Evolutionary conservation across 1,140 invertebrate genomes (phyloP).

Genomic region (Leptoteleia sp.): DNA sequence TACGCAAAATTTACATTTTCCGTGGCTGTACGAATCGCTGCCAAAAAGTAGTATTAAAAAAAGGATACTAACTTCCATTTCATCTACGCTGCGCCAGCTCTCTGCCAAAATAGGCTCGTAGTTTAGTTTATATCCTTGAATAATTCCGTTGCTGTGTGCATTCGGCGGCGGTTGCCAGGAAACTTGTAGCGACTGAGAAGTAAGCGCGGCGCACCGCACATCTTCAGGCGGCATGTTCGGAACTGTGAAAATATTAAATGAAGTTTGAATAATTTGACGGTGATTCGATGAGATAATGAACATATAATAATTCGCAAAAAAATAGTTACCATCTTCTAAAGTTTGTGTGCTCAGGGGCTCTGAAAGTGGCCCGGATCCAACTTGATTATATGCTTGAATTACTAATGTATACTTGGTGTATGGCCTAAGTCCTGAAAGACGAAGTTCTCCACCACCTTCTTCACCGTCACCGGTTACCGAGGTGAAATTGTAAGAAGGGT

Average conservation of each 20-base stretch:
- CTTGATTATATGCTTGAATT: constrained; percentile 92
- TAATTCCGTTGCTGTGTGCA: constrained; percentile 88
- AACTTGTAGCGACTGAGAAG: constrained; percentile 89
- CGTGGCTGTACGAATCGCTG: constrained; percentile 7
- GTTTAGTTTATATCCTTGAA: constrained; percentile 91
- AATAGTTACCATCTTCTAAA: constrained; percentile 88
- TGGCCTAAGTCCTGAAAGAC: constrained; percentile 86
- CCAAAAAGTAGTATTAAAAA: constrained; percentile 28
- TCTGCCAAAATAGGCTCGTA: constrained; percentile 86
- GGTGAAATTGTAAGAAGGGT: no score
- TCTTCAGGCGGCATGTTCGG: constrained; percentile 88
- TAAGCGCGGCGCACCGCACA: constrained; percentile 86
- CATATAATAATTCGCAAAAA: constrained; percentile 17
- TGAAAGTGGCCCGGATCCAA: constrained; percentile 90
- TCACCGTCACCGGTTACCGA: no score
- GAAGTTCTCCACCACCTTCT: constrained; percentile 84
- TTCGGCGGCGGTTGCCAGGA: constrained; percentile 92
- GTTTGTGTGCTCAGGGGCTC: constrained; percentile 88
- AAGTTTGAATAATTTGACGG: constrained; percentile 38
- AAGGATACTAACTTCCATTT: constrained; percentile 82
- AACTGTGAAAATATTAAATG: constrained; percentile 80
- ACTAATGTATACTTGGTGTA: constrained; percentile 90
- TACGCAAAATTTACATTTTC: constrained; percentile 27
- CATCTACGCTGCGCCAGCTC: constrained; percentile 82
- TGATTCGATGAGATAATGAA: constrained; percentile 26